Percentiles rank a stretch among this genome's conserved stretches.
Evolutionary conservation across 2,113 vertebrate species (phyloP).

Genomic region (Platichthys stellatus): DNA sequence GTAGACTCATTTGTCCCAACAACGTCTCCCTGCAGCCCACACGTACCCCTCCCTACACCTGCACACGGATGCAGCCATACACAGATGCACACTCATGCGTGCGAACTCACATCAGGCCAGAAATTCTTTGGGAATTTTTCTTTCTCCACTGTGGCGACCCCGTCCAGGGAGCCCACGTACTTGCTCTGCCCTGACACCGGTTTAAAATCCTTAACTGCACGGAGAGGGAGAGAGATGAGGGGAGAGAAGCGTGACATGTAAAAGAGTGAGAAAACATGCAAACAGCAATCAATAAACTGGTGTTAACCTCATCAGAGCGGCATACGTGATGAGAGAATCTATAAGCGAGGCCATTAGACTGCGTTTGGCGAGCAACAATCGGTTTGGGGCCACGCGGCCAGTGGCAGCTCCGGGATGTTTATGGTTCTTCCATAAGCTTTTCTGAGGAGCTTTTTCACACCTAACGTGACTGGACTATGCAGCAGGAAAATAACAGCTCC

Average conservation of each 20-base stretch:
- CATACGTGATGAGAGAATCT: slow-evolving; percentile 78
- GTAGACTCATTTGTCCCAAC: slow-evolving; percentile 68
- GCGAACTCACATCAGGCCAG: slow-evolving; percentile 84
- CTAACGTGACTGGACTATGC: slow-evolving; percentile 81
- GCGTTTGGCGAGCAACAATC: slow-evolving; percentile 67
- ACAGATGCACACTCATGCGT: slow-evolving; percentile 38
- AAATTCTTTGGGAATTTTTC: slow-evolving; percentile 85
- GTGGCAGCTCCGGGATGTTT: slow-evolving; percentile 79
- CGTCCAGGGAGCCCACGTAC: slow-evolving; percentile 74
- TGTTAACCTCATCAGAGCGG: slow-evolving; percentile 80
- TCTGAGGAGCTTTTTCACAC: slow-evolving; percentile 79
- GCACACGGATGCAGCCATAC: slow-evolving; percentile 22
- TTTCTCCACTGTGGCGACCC: slow-evolving; percentile 80
- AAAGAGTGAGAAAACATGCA: slow-evolving; percentile 82
- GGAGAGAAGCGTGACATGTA: slow-evolving; percentile 49
- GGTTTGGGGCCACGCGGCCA: slow-evolving; percentile 58
- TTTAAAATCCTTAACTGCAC: slow-evolving; percentile 81
- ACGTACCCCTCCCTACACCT: slow-evolving; percentile 27
- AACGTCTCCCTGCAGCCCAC: slow-evolving; percentile 54
- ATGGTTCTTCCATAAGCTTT: slow-evolving; percentile 84
- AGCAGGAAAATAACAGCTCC: slow-evolving; percentile 60
- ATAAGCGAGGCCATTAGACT: slow-evolving; percentile 80
- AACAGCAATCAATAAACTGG: slow-evolving; percentile 86
- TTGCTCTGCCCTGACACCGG: slow-evolving; percentile 74
- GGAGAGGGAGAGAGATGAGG: slow-evolving; percentile 29